Evolutionary conservation across 2,888 invertebrate genomes (phyloP).

Genomic region (Cynaeus angustus): DNA sequence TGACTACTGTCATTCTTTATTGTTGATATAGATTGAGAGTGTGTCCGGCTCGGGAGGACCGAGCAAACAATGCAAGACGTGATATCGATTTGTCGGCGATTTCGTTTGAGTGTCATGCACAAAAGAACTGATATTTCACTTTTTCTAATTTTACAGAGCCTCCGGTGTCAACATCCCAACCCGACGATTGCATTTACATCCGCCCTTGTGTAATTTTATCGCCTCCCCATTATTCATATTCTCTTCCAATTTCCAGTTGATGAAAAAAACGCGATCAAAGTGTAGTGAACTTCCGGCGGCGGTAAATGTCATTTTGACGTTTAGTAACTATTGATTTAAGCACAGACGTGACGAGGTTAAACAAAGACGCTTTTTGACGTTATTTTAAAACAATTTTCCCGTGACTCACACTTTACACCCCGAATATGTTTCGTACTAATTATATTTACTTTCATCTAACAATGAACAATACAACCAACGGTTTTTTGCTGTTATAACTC

Average conservation of each 20-base stretch:
- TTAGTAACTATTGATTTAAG: conserved; percentile 17
- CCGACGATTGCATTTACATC: conserved; percentile 8
- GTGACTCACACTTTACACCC: not conserved
- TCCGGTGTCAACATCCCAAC: conserved; percentile 12
- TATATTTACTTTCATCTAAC: not conserved
- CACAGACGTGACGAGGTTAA: not conserved
- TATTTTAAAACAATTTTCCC: conserved; percentile 5
- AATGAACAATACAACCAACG: too few species aligned
- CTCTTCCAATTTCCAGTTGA: not conserved
- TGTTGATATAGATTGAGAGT: too few species aligned
- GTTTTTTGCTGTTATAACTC: too few species aligned
- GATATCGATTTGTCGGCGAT: conserved; percentile 12
- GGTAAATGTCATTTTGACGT: conserved; percentile 20
- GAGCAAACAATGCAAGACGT: not conserved
- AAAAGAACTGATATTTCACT: conserved; percentile 22
- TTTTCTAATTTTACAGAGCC: conserved; percentile 20
- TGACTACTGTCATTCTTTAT: not conserved
- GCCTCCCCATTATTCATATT: conserved; percentile 16
- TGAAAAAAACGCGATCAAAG: conserved; percentile 17
- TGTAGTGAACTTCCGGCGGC: conserved; percentile 9
- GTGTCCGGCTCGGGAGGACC: conserved; percentile 3
- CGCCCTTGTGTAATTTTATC: conserved; percentile 27
- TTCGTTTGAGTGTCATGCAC: not conserved
- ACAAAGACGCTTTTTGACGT: conserved; percentile 1
- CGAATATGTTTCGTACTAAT: not conserved